Evolutionary conservation across 64 coral and sea anemone genomes (phyloP), one percentile per base, ranked within the genome.

Genomic region (Porites australiensis): DNA sequence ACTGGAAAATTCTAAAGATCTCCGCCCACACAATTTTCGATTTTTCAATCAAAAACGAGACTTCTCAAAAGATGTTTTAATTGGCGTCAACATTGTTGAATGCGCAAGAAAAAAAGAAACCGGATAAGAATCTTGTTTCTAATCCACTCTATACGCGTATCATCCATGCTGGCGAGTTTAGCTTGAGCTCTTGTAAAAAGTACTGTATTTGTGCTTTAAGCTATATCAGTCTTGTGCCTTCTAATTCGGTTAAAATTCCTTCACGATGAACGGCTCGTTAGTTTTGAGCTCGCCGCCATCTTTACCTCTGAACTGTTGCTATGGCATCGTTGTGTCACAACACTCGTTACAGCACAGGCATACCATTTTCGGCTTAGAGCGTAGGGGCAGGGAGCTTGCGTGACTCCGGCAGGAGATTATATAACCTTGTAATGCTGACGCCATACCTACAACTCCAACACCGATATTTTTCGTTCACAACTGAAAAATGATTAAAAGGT

Each of bases 141-240:
- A 79, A 99, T 91, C 98, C 98, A 99, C 76, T 99, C 98, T 88
- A 99, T 99, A 6, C 98, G 87, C 67, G 92, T 87, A 73, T 99
- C 98, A 77, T 99, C 98, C 98, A 99, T 99, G 16, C 14, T 92
- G 81, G 45, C 81, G 63, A 64, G 6, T 12, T 13, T 50, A 52
- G 51, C 8, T 13, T 20, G 5, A 64, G 77, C 58, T 82, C 43
- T 82, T 13, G 64, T 64, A 65, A 3, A 18, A 50, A 22, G 22
- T 5, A 10, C 2, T 84, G 45, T 68, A 68, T 52, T 49, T 50
- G 53, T 65, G 9, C 47, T 50, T 84, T 46, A 47, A 65, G 22
- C 50, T 4, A 18, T 8, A 19, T 50, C 18, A n/a, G 18, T n/a
- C 51, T 23, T 52, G 46, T 45, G 27, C 27, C 27, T 13, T 21